phyloP scores from a whole-genome alignment of 23 tunicate genomes.

The Ascidia mentula region DNA sequence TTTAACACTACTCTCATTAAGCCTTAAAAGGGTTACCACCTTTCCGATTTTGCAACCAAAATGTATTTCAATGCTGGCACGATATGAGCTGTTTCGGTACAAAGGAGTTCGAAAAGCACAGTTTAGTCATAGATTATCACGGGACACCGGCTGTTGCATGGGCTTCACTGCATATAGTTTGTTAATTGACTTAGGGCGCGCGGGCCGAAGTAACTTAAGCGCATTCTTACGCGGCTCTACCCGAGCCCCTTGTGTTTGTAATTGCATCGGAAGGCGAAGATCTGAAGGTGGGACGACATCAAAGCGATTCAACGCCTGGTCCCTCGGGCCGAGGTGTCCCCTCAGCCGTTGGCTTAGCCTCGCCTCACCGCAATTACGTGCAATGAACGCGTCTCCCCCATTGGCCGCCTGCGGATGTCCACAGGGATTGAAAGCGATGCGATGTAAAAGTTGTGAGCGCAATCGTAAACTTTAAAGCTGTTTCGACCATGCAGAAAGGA shows the following conservation, averaged over 20 bases:
- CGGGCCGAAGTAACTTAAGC: constrained; percentile 4
- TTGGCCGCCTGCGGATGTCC: too few relatives aligned
- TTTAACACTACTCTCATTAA: too few relatives aligned
- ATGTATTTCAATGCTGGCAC: too few relatives aligned
- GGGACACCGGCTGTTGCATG: neutral
- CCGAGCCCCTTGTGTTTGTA: constrained; percentile 1
- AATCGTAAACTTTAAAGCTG: too few relatives aligned
- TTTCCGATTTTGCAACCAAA: too few relatives aligned
- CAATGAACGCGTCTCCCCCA: neutral
- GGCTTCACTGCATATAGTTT: neutral
- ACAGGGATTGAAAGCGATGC: too few relatives aligned
- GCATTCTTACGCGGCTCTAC: constrained; percentile 4
- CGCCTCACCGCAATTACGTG: constrained; percentile 8
- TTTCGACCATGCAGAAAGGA: too few relatives aligned
- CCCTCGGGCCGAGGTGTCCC: neutral
- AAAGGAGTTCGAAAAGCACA: too few relatives aligned
- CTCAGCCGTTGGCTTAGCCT: constrained; percentile 13
- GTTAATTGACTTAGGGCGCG: neutral
- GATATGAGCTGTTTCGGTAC: too few relatives aligned
- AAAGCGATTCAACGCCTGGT: neutral
- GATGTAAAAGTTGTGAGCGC: too few relatives aligned
- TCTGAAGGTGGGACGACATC: constrained; percentile 11
- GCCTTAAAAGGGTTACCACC: too few relatives aligned
- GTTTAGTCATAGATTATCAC: neutral
- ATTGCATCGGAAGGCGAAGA: constrained; percentile 1